Conservation (phyloP, 2,113 vertebrate genomes). For the Leuciscus idus region DNA sequence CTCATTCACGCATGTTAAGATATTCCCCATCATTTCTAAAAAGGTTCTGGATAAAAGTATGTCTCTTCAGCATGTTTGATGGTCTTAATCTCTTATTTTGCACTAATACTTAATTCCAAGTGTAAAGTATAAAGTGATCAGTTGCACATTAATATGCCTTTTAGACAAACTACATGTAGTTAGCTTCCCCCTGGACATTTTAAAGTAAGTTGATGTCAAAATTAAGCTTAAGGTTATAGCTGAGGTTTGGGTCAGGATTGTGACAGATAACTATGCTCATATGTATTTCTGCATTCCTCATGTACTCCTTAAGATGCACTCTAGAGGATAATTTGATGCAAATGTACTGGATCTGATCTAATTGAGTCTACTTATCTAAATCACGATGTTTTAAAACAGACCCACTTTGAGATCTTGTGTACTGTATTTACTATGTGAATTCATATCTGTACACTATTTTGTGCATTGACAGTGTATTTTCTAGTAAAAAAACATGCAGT, state of each 20-base stretch:
- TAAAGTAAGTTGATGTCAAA: neutral
- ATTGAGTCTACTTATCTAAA: neutral
- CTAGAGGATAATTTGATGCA: slow-evolving; percentile 33
- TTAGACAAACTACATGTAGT: neutral
- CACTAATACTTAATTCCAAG: neutral
- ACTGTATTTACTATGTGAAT: neutral
- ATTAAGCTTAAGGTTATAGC: neutral
- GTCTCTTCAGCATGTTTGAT: slow-evolving; percentile 26
- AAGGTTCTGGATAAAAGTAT: neutral
- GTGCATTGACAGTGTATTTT: slow-evolving; percentile 18
- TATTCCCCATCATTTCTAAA: neutral
- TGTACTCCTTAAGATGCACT: slow-evolving; percentile 2
- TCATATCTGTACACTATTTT: neutral
- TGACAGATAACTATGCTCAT: neutral
- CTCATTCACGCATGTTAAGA: too few relatives aligned
- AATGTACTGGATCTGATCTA: slow-evolving; percentile 29
- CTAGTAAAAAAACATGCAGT: slow-evolving; percentile 9
- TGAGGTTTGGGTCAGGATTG: slow-evolving; percentile 3
- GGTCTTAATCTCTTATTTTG: slow-evolving; percentile 17
- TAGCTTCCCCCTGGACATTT: neutral
- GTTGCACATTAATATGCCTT: slow-evolving; percentile 7
- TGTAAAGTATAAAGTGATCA: neutral
- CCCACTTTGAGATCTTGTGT: neutral
- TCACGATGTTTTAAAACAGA: neutral
- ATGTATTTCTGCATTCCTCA: neutral